Evolutionary conservation across 2,113 vertebrate species (phyloP).

Genomic region (Psilopogon haemacephalus): DNA sequence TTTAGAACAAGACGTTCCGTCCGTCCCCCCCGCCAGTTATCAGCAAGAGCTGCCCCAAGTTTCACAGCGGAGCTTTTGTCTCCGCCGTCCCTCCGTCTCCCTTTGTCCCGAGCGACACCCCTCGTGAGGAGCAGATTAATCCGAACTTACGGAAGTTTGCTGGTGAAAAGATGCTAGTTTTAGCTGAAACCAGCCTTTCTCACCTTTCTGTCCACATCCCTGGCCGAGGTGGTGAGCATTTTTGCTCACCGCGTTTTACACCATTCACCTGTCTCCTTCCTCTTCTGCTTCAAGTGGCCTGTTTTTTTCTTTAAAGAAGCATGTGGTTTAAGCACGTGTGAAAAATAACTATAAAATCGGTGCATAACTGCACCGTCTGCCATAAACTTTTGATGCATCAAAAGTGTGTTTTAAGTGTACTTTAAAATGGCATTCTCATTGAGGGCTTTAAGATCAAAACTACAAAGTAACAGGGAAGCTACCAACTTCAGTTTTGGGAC

Average conservation of each 20-base stretch:
- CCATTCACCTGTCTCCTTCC: constrained; percentile 6
- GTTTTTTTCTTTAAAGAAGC: neutral
- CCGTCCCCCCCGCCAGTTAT: neutral
- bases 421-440: neutral
- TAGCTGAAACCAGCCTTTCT: neutral
- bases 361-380: neutral
- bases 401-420: neutral
- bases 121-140: constrained; percentile 20
- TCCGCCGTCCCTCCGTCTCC: neutral
- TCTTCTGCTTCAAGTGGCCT: neutral
- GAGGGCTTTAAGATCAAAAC: neutral
- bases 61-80: constrained; percentile 48
- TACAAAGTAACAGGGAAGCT: neutral
- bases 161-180: neutral
- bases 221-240: neutral
- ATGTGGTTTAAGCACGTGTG: neutral
- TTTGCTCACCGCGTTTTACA: neutral
- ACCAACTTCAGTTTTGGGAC: neutral
- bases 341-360: neutral
- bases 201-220: neutral
- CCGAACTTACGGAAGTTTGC: neutral
- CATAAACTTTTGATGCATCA: neutral
- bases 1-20: neutral
- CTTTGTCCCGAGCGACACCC: constrained; percentile 37
- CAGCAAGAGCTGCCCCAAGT: neutral